Conservation (phyloP, 2,797 vertebrate genomes). For the Falco berigora region DNA sequence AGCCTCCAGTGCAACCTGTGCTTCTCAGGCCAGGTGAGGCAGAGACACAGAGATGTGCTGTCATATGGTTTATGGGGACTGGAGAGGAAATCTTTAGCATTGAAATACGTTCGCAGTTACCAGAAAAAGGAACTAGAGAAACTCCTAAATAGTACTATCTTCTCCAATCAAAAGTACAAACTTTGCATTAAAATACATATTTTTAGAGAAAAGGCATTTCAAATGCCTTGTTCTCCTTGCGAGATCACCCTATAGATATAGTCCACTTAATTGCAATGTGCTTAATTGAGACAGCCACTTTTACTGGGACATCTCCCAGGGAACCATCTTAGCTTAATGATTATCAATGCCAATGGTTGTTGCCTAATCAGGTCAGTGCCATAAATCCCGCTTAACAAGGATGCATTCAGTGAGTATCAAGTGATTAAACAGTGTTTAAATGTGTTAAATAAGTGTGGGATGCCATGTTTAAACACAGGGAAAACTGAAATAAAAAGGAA, state of each 20-base stretch:
- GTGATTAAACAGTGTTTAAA: constrained; percentile 4
- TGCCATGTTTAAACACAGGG: neutral
- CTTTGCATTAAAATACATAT: neutral
- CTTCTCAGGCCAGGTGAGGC: neutral
- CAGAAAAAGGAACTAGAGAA: neutral
- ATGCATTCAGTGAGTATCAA: neutral
- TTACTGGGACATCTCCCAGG: constrained; percentile 61
- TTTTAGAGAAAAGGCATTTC: neutral
- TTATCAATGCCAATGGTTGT: constrained; percentile 35
- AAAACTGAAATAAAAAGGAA: neutral
- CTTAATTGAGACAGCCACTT: constrained; percentile 44
- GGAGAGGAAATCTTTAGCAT: neutral
- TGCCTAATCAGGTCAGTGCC: constrained; percentile 42
- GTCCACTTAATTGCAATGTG: constrained; percentile 7
- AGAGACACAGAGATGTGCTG: neutral
- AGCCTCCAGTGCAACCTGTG: neutral
- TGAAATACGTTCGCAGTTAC: neutral
- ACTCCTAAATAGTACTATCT: neutral
- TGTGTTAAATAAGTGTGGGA: neutral
- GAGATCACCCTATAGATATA: constrained; percentile 16
- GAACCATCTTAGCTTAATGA: constrained; percentile 37
- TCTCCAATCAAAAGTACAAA: neutral
- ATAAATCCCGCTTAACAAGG: constrained; percentile 1
- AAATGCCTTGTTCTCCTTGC: neutral
- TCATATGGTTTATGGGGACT: neutral